These are phyloP conservation scores for Amphimallon solstitiale DNA, from an alignment of 2,888 invertebrate species.

Conservation along the genomic window DNA sequence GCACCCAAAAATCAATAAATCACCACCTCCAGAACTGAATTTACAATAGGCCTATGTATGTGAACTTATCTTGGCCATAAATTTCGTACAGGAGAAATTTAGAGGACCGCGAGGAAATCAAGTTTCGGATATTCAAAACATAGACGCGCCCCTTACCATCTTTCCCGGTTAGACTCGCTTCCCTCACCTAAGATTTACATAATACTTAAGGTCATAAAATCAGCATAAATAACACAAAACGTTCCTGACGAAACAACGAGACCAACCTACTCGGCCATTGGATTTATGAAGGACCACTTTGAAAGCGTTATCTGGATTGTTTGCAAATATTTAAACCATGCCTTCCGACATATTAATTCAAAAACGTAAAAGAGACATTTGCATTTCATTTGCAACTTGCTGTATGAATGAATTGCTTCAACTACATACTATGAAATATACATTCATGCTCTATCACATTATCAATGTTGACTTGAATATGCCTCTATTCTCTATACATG, in stretches of 20 bases:
- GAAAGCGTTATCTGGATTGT: conserved; percentile 5
- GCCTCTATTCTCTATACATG: too few relatives aligned
- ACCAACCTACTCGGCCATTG: neutral
- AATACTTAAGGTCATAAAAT: conserved; percentile 36
- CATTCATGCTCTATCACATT: too few relatives aligned
- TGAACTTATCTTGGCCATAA: conserved; percentile 34
- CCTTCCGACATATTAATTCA: neutral
- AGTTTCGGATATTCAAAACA: conserved; percentile 29
- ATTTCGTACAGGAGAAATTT: conserved; percentile 32
- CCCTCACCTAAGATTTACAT: conserved; percentile 38
- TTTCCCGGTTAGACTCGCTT: conserved; percentile 1
- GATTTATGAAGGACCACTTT: conserved; percentile 17
- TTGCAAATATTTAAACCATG: conserved; percentile 18
- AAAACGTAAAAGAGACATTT: too few relatives aligned
- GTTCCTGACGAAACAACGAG: conserved; percentile 14
- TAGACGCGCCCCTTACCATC: neutral
- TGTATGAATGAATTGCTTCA: too few relatives aligned
- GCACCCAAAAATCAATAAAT: conserved; percentile 29
- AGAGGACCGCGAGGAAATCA: conserved; percentile 36
- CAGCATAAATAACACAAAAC: conserved; percentile 34
- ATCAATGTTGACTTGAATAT: too few relatives aligned
- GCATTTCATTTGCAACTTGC: too few relatives aligned
- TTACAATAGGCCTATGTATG: conserved; percentile 31
- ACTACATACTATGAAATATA: too few relatives aligned
- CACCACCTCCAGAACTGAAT: conserved; percentile 24